Conservation (phyloP, 2,797 vertebrate genomes). For the Danionella dracula region DNA sequence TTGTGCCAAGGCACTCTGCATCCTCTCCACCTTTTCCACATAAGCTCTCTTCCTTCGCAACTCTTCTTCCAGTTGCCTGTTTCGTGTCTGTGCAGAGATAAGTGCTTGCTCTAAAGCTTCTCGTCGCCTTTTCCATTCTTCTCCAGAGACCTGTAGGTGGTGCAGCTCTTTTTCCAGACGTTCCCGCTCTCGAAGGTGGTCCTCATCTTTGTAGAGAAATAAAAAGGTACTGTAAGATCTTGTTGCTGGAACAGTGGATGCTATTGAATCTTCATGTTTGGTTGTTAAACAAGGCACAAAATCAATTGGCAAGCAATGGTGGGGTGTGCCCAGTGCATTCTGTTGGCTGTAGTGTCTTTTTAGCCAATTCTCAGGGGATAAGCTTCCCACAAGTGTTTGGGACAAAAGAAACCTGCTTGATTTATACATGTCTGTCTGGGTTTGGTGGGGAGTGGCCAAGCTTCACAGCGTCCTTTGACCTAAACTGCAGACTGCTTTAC, state of each 20-base stretch:
- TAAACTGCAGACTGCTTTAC: conserved; percentile 28
- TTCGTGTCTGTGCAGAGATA: conserved; percentile 76
- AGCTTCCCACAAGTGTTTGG: conserved; percentile 41
- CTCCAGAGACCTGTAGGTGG: conserved; percentile 74
- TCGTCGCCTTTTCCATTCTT: conserved; percentile 82
- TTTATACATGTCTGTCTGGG: conserved; percentile 45
- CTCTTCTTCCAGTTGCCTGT: conserved; percentile 83
- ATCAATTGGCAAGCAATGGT: conserved; percentile 35
- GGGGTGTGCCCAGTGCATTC: conserved; percentile 40
- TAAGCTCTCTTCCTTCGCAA: conserved; percentile 88
- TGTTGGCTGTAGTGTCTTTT: conserved; percentile 32
- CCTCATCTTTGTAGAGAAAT: conserved; percentile 69
- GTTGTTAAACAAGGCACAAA: conserved; percentile 34
- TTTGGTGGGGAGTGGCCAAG: conserved; percentile 27
- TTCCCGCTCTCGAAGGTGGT: conserved; percentile 86
- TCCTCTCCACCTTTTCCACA: conserved; percentile 89
- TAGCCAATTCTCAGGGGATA: conserved; percentile 39
- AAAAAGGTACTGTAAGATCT: background rate
- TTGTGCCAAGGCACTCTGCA: conserved; percentile 88
- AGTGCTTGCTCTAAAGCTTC: conserved; percentile 87
- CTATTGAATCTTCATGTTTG: conserved; percentile 8
- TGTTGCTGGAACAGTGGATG: background rate
- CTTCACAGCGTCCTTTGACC: conserved; percentile 24
- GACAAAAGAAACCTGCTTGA: conserved; percentile 45
- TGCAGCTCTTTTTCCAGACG: conserved; percentile 80